A percentile compares a stretch with the other conserved stretches of the same genome.
phyloP scores from a whole-genome alignment of 1,140 invertebrate species.

The Bemisia tabaci region DNA sequence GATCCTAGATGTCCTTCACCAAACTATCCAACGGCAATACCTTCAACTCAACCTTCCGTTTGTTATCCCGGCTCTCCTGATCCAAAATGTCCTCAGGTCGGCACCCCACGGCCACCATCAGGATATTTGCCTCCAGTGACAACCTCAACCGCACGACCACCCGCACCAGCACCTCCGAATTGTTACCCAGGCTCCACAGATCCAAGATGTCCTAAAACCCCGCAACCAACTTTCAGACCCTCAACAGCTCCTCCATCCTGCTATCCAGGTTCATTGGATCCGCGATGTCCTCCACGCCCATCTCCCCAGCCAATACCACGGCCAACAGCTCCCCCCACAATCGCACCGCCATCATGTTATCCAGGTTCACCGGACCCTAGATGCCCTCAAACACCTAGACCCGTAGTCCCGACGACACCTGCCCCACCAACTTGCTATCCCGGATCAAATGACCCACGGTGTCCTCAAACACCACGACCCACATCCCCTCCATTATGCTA shows the following conservation, averaged over 20 bases:
- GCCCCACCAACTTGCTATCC: slow-evolving; percentile 28
- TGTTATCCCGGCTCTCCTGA: slow-evolving; percentile 25
- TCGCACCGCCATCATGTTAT: slow-evolving; percentile 17
- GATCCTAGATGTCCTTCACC: slow-evolving; percentile 29
- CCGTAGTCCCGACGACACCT: slow-evolving; percentile 19
- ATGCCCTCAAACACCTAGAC: slow-evolving; percentile 23
- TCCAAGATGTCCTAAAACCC: slow-evolving; percentile 24
- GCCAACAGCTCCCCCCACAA: slow-evolving; percentile 17
- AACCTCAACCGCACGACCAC: slow-evolving; percentile 5
- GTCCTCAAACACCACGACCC: slow-evolving; percentile 31
- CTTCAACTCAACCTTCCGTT: slow-evolving; percentile 12
- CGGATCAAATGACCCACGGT: slow-evolving; percentile 34
- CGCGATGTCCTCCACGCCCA: slow-evolving; percentile 27
- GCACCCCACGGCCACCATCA: neutral
- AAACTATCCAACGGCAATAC: slow-evolving; percentile 10
- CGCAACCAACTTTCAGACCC: neutral
- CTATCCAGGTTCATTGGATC: slow-evolving; percentile 29
- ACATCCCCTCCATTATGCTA: slow-evolving; percentile 19
- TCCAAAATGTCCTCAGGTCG: slow-evolving; percentile 25
- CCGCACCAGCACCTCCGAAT: slow-evolving; percentile 14
- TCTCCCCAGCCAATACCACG: slow-evolving; percentile 15
- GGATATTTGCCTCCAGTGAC: slow-evolving; percentile 10
- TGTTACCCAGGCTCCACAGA: slow-evolving; percentile 29
- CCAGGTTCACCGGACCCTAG: slow-evolving; percentile 14
- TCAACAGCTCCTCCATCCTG: slow-evolving; percentile 22